Evolutionary conservation across 2,113 vertebrate species (phyloP).

Genomic region (Microcebus tavaratra): DNA sequence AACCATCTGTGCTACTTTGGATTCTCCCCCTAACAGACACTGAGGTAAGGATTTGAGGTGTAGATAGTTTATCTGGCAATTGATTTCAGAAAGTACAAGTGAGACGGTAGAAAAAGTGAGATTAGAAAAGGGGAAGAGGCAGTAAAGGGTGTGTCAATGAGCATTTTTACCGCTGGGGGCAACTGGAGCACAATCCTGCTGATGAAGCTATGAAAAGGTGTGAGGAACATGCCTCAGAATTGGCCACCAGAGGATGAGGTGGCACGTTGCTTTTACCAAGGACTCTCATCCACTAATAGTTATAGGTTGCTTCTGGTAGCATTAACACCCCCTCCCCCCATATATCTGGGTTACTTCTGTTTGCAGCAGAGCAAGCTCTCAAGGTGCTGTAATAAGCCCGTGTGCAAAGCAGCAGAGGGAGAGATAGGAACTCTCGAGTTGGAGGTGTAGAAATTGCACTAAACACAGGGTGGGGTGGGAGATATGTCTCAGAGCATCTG

Average conservation of each 20-base stretch:
- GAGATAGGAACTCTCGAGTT: background rate
- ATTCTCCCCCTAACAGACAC: background rate
- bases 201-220: background rate
- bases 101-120: background rate
- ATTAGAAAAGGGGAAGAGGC: background rate
- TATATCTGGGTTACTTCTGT: background rate
- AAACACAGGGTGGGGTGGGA: background rate
- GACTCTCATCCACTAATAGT: background rate
- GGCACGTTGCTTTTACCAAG: background rate
- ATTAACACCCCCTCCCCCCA: background rate
- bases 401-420: background rate
- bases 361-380: background rate
- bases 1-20: background rate
- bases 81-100: slow-evolving; percentile 14
- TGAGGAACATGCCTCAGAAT: background rate
- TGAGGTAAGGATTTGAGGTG: background rate
- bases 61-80: background rate
- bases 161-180: background rate
- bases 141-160: background rate
- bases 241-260: background rate
- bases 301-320: background rate
- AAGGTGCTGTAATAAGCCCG: background rate
- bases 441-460: background rate
- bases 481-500: accelerated
- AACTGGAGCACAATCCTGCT: background rate